A percentile compares a stretch with the other conserved stretches of the same genome.
Conservation (phyloP, 2,113 vertebrate species). For the Cynopterus brachyotis region DNA sequence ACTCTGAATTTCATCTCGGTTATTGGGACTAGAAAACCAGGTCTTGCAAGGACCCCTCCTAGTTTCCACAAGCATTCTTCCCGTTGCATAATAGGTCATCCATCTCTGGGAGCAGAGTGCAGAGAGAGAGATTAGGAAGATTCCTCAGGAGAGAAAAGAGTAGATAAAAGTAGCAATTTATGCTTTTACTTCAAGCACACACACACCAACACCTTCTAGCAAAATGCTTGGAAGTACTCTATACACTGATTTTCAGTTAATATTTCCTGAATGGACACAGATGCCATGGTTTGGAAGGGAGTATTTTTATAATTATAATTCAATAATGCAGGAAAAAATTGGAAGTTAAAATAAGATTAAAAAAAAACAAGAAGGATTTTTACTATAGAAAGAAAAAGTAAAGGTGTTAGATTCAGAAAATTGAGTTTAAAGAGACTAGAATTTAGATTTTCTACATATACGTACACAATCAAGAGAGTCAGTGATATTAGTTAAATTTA, state of each 20-base stretch:
- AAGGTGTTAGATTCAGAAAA: conserved; percentile 5
- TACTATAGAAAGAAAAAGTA: neutral
- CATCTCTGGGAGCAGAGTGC: neutral
- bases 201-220: neutral
- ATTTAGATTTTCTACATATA: neutral
- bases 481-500: conserved; percentile 11
- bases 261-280: neutral
- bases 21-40: neutral
- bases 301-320: neutral
- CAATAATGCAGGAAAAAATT: neutral
- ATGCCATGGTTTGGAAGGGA: neutral
- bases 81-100: neutral
- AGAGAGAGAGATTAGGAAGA: neutral
- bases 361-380: neutral
- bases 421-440: neutral
- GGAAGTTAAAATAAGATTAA: neutral
- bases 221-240: neutral
- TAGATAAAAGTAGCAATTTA: neutral
- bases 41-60: neutral
- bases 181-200: neutral
- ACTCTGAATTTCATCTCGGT: neutral
- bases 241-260: neutral
- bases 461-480: neutral
- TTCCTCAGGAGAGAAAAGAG: neutral
- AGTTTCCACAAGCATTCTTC: neutral